A percentile compares a stretch with the other conserved stretches of the same genome.
Evolutionary conservation across 1,140 invertebrate genomes (phyloP).

Genomic region (Drosophila parvula): DNA sequence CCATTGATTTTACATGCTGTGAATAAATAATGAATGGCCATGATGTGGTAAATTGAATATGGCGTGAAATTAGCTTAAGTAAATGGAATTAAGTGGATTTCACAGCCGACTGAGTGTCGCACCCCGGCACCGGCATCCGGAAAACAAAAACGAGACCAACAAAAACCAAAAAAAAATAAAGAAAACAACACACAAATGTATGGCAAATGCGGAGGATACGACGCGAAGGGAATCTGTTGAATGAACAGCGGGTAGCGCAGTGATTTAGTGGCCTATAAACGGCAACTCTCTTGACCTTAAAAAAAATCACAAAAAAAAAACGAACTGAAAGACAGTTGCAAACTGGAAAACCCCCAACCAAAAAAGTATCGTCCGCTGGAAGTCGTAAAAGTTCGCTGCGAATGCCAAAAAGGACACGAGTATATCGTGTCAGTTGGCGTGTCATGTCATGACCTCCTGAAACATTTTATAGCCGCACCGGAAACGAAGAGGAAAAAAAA

Average conservation of each 20-base stretch:
- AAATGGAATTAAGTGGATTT: conserved; percentile 83
- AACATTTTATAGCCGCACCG: conserved; percentile 41
- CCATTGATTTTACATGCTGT: conserved; percentile 82
- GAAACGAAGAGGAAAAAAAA: conserved; percentile 28
- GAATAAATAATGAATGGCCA: conserved; percentile 82
- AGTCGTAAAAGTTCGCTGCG: conserved; percentile 26
- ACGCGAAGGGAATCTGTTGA: conserved; percentile 19
- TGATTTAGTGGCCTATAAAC: conserved; percentile 62
- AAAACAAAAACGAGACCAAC: not conserved
- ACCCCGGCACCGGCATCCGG: conserved; percentile 6
- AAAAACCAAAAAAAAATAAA: not conserved
- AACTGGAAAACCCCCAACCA: too few species aligned
- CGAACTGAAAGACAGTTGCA: not conserved
- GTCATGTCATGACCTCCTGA: conserved; percentile 62
- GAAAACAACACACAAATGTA: not conserved
- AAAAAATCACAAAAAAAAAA: not conserved
- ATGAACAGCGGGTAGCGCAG: conserved; percentile 14
- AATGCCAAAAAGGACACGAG: conserved; percentile 22
- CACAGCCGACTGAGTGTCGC: conserved; percentile 59
- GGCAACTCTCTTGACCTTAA: conserved; percentile 33
- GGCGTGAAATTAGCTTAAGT: conserved; percentile 83
- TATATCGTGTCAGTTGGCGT: conserved; percentile 62
- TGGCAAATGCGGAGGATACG: not conserved
- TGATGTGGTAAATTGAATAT: conserved; percentile 83
- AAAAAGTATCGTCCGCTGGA: conserved; percentile 16